phyloP scores from a whole-genome alignment of 1,140 invertebrate genomes.

The Idris sp. region DNA sequence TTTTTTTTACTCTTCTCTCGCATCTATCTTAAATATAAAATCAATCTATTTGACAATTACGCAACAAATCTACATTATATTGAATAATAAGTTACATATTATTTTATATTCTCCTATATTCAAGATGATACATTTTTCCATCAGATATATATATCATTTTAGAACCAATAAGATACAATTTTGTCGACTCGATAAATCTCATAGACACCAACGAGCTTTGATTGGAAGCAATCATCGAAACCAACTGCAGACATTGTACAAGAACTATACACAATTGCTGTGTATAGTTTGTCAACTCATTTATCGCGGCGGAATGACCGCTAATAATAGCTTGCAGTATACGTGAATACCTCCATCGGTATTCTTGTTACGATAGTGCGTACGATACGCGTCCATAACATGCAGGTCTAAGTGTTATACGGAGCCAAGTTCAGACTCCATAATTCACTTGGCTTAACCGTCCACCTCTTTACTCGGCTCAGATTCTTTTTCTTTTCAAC shows the following conservation, averaged over 20 bases:
- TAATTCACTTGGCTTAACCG: conserved; percentile 55
- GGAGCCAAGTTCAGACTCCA: conserved; percentile 45
- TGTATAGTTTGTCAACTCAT: conserved; percentile 34
- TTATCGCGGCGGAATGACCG: conserved; percentile 18
- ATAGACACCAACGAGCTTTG: not conserved
- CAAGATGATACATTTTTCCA: no score
- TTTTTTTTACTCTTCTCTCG: conserved; percentile 41
- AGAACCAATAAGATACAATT: no score
- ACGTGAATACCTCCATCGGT: conserved; percentile 18
- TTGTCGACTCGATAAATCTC: conserved; percentile 1
- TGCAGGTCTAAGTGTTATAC: conserved; percentile 42
- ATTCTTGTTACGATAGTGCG: conserved; percentile 30
- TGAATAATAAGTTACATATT: no score
- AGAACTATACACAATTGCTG: conserved; percentile 21
- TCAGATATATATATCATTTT: no score
- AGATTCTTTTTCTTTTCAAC: conserved; percentile 15
- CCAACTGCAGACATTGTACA: not conserved
- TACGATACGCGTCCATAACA: conserved; percentile 38
- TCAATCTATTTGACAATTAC: no score
- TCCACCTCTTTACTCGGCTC: conserved; percentile 33
- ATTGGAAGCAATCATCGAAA: conserved; percentile 9
- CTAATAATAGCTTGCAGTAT: conserved; percentile 35
- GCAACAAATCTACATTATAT: no score
- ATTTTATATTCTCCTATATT: no score
- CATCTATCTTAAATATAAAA: no score